A percentile compares a stretch with the other conserved stretches of the same genome.
Evolutionary conservation across 2,113 vertebrate genomes (phyloP).

Genomic region (Rafetus swinhoei): DNA sequence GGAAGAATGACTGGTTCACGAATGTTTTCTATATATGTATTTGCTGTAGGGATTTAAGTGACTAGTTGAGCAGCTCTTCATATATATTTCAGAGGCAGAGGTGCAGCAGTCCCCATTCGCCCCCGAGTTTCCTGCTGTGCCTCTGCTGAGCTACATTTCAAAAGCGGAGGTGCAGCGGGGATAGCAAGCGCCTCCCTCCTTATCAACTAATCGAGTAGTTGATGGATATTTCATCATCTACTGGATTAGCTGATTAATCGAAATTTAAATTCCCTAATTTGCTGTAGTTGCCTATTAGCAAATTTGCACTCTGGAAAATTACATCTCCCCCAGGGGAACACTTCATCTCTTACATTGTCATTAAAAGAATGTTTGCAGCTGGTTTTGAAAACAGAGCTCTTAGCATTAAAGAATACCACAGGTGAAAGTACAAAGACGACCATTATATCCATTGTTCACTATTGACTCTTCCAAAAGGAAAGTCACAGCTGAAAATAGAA

Average conservation of each 20-base stretch:
- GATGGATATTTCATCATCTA: too few species aligned
- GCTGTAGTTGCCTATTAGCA: neutral
- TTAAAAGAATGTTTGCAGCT: rapidly evolving
- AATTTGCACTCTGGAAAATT: neutral
- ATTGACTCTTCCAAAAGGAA: neutral
- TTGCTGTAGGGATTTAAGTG: neutral
- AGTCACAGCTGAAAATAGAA: neutral
- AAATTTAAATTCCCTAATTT: too few species aligned
- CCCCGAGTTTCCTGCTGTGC: too few species aligned
- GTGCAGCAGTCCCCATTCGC: too few species aligned
- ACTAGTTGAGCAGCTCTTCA: too few species aligned
- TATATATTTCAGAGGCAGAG: too few species aligned
- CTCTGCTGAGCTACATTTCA: too few species aligned
- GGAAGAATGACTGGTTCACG: neutral
- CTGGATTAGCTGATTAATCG: too few species aligned
- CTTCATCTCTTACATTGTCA: rapidly evolving
- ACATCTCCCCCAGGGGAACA: neutral
- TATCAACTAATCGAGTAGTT: too few species aligned
- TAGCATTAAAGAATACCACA: neutral
- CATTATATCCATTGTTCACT: rapidly evolving
- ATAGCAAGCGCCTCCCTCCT: too few species aligned
- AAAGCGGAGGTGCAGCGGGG: too few species aligned
- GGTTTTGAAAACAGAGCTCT: neutral
- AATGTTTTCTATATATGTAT: neutral
- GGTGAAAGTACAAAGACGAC: rapidly evolving